phyloP scores from a whole-genome alignment of 2,797 vertebrate species.

The Tenualosa ilisha region DNA sequence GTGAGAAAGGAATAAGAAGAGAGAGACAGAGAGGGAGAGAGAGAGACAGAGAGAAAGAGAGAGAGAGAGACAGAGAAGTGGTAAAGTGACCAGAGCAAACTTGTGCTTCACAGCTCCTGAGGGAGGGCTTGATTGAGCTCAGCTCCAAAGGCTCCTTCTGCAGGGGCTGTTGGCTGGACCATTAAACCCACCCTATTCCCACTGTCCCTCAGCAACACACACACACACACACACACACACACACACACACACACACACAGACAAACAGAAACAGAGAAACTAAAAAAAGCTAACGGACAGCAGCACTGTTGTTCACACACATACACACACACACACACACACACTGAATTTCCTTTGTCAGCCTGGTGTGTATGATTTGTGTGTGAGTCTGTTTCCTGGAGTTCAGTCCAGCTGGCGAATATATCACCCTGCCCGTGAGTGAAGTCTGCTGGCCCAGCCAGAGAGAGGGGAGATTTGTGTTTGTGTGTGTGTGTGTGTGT shows the following conservation, averaged over 20 bases:
- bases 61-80: neutral
- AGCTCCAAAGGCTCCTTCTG: neutral
- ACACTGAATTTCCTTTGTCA: constrained; percentile 12
- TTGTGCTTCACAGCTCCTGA: neutral
- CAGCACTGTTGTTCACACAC: neutral
- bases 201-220: neutral
- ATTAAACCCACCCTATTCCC: neutral
- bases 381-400: neutral
- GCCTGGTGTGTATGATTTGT: neutral
- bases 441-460: constrained; percentile 3
- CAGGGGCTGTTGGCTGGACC: neutral
- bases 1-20: neutral
- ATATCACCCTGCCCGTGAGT: neutral
- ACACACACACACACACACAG: neutral
- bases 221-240: too few species aligned
- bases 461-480: neutral
- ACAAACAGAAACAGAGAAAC: neutral
- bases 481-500: too few species aligned
- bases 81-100: neutral
- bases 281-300: neutral
- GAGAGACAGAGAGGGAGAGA: too few species aligned
- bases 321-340: too few species aligned
- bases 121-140: constrained; percentile 1
- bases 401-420: neutral
- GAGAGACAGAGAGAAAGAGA: too few species aligned